Base-by-base conservation (phyloP, 1,140 invertebrate genomes). In the Microvelia longipes region DNA sequence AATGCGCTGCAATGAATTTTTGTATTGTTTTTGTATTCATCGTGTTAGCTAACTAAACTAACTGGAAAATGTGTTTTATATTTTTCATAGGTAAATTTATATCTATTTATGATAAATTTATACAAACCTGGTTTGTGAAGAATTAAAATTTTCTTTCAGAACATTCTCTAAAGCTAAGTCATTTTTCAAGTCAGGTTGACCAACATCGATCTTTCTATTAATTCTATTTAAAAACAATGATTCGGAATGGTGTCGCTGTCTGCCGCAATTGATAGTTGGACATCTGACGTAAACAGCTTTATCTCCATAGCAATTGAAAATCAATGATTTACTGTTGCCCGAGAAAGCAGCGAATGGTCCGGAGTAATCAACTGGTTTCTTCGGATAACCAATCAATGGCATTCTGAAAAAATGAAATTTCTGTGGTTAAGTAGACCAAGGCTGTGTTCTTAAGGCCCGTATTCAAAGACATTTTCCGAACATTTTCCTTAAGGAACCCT, bases 361-460 rank as follows among this genome's bases (percentile, higher is more conserved):
- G 35, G 5, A 11, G 35, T 50, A 50, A 50, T 50, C 19, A 50
- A 11, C 35, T 50, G 35, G 35, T 50, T 50, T 50, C 5, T 11
- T 50, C 19, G 35, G 35, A 50, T 50, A 50, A 50, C 35, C 35
- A 50, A 50, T 50, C 19, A 50, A 50, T 11, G 35, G 35, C 5
- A 11, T 50, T 50, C 35, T 50, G 35, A 50, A 50, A 27, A 29
- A 35, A 68, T 2, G 30, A 35, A 67, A 67, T 67, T 60, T 11
- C 19, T 26, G 28, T 2, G n/a, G 28, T 67, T n/a, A 62, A 61
- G 27, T 27, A n/a, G 27, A 64, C 15, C 72, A 74, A 71, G 71
- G 75, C n/a, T n/a, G n/a, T n/a, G n/a, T n/a, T n/a, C n/a, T n/a
- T n/a, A n/a, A n/a, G n/a, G n/a, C n/a, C n/a, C n/a, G n/a, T n/a